These are phyloP conservation scores for Eupithecia tripunctaria DNA, from an alignment of 2,888 invertebrate genomes.

Conservation along the genomic window DNA sequence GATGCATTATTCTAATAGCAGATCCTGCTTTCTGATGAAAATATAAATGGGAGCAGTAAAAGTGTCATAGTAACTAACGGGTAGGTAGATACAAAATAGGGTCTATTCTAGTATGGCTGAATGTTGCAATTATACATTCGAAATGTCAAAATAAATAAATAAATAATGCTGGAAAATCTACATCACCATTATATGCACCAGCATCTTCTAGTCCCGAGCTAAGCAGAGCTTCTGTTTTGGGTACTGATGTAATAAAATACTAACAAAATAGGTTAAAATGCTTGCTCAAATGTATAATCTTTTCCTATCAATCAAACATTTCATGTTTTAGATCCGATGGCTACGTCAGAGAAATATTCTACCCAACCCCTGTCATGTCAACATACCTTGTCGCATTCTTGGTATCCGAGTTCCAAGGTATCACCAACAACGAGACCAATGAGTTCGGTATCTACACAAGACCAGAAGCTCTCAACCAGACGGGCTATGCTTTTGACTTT, in stretches of 20 bases:
- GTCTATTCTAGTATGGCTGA: no score
- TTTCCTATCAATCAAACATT: background rate
- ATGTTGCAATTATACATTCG: no score
- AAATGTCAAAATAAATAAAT: no score
- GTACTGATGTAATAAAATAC: no score
- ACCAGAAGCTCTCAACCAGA: conserved; percentile 87
- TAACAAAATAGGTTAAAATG: background rate
- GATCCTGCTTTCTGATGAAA: conserved; percentile 87
- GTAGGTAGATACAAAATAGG: no score
- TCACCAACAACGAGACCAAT: conserved; percentile 51
- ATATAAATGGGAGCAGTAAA: no score
- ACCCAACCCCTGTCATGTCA: conserved; percentile 88
- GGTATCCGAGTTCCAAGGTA: conserved; percentile 88
- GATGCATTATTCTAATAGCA: conserved; percentile 78
- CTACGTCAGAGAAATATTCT: conserved; percentile 86
- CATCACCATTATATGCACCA: no score
- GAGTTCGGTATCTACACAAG: conserved; percentile 88
- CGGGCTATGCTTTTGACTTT: conserved; percentile 86
- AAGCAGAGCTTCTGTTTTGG: no score
- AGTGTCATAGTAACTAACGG: no score
- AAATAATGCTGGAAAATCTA: no score
- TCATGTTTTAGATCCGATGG: conserved; percentile 75
- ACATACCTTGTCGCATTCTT: conserved; percentile 94
- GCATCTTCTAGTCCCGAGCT: no score
- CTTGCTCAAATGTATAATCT: background rate